phyloP scores from a whole-genome alignment of 2,888 invertebrate species.

The Pollenia griseotomentosa region DNA sequence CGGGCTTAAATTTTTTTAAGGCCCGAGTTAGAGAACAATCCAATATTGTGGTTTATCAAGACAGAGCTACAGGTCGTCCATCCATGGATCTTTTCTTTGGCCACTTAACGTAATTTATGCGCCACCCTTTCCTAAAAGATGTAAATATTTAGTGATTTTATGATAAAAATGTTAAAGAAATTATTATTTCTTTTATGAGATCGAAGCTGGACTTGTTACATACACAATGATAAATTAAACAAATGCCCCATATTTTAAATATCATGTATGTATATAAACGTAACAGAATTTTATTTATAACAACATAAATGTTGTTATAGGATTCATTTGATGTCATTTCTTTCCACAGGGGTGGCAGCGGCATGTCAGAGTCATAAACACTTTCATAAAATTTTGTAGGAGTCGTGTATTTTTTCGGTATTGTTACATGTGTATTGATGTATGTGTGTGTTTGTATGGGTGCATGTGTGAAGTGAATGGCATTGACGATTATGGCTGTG shows the following conservation, averaged over 20 bases:
- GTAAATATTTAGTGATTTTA: no score
- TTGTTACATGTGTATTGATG: slow-evolving; percentile 20
- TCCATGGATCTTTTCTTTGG: no score
- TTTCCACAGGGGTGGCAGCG: slow-evolving; percentile 48
- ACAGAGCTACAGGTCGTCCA: no score
- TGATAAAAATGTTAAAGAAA: no score
- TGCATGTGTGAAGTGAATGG: slow-evolving; percentile 61
- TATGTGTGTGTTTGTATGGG: slow-evolving; percentile 9
- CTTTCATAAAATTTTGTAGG: slow-evolving; percentile 72
- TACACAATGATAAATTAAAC: neutral
- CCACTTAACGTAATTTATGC: no score
- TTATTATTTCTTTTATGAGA: no score
- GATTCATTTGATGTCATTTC: slow-evolving; percentile 49
- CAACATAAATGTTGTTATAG: slow-evolving; percentile 62
- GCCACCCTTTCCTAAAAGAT: neutral
- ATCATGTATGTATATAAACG: neutral
- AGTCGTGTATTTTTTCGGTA: slow-evolving; percentile 52
- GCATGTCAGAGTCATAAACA: slow-evolving; percentile 71
- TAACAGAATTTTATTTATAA: slow-evolving; percentile 38
- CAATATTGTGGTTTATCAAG: no score
- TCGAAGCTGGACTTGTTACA: neutral
- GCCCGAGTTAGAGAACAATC: no score
- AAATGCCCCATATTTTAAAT: neutral
- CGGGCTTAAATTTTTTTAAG: no score
- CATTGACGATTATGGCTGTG: slow-evolving; percentile 64